phyloP scores from a whole-genome alignment of 2,797 vertebrate genomes.

The Falco peregrinus region DNA sequence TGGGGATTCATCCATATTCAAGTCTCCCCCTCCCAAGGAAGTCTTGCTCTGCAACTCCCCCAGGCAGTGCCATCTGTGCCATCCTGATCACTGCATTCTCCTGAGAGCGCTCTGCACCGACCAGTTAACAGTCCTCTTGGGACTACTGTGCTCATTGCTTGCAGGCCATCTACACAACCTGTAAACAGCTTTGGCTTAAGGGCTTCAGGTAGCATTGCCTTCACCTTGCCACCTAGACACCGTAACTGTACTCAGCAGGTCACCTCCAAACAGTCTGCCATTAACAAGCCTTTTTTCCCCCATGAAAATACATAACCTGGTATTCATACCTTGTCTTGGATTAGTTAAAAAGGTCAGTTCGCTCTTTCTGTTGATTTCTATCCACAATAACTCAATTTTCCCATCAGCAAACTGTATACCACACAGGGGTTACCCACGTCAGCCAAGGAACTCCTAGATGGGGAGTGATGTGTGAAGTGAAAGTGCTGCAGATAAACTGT shows the following conservation, averaged over 20 bases:
- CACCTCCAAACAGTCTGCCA: background rate
- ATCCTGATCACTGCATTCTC: background rate
- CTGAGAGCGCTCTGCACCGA: background rate
- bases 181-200: background rate
- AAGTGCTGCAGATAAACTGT: background rate
- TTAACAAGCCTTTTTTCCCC: background rate
- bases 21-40: background rate
- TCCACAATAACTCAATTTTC: background rate
- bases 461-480: background rate
- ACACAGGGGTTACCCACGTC: background rate
- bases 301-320: accelerated
- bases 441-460: background rate
- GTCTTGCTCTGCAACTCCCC: background rate
- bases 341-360: background rate
- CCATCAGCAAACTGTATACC: background rate
- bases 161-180: background rate
- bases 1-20: background rate
- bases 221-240: background rate
- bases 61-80: background rate
- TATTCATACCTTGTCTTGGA: background rate
- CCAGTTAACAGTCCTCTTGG: background rate
- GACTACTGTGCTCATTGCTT: background rate
- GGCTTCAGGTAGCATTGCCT: accelerated
- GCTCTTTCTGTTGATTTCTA: background rate
- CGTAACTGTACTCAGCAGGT: background rate